Base-by-base conservation (phyloP, 2,113 vertebrate genomes). In the Petrocephalus zakoni region DNA sequence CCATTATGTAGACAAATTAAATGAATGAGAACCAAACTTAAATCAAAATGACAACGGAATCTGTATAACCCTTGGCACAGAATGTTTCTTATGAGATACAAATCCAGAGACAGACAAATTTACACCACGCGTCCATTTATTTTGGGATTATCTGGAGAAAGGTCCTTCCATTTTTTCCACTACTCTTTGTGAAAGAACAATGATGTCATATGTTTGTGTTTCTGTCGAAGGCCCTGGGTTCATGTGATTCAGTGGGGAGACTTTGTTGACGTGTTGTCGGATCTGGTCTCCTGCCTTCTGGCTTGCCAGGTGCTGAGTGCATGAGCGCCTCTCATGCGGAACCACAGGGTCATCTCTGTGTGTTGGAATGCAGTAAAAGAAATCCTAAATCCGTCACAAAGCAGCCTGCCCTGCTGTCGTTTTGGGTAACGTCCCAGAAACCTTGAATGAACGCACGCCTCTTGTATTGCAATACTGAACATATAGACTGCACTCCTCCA, bases 1-100 rank as follows among this genome's bases (percentile, higher is more conserved):
- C 72, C 72, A 34, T 78, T 78, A 78, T 78, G 81, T 83, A 83
- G 46, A 47, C 81, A 83, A 83, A 83, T 49, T 47, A 83, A 83
- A 83, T 42, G 22, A 83, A n/a, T 37, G 81, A 49, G 49, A 46
- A 47, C 42, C 81, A 47, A 21, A 10, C 22, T 46, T 49, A 83
- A 49, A 49, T 49, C 81, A 83, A 83, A 83, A 22, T 49, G 81
- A 83, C 81, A 83, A 83, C 3, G 21, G 46, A 49, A 22, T 49
- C 21, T n/a, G 46, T 49, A 10, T 7, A 83, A 46, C 46, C 37
- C 25, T 46, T 83, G 81, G 46, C 37, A 83, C 0, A 2, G 8
- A 83, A 47, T 11, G 81, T 83, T 11, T 25, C 81, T 83, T 83
- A n/a, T n/a, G 81, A 10, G 81, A n/a, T 47, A n/a, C 19, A 49